These are phyloP conservation scores for Turritopsis dohrnii DNA, from an alignment of 30 jellyfish, hydroid and myxozoan genomes.

Conservation along the genomic window DNA sequence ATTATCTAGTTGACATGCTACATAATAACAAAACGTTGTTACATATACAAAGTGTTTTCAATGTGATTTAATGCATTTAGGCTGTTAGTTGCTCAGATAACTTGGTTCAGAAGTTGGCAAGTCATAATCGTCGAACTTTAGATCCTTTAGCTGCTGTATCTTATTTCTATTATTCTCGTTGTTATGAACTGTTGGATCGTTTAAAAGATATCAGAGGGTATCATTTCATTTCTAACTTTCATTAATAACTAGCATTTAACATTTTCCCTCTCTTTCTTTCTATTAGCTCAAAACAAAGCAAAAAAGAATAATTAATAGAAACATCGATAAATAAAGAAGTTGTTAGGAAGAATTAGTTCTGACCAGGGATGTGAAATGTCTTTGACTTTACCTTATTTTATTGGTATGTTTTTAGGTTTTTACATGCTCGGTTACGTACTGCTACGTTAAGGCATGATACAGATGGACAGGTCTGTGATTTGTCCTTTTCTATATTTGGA, in stretches of 20 bases:
- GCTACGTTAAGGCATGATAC: conserved; percentile 83
- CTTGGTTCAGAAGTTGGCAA: conserved; percentile 49
- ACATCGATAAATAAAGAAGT: no score
- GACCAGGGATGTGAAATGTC: no score
- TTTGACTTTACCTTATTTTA: no score
- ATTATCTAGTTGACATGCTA: no score
- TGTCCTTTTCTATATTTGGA: no score
- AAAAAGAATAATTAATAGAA: no score
- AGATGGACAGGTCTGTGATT: conserved; percentile 85
- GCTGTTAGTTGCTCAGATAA: conserved; percentile 64
- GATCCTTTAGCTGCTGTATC: conserved; percentile 87
- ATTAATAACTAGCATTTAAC: neutral
- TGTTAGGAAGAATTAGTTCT: no score
- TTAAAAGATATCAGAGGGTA: conserved; percentile 56
- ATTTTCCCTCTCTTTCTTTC: no score
- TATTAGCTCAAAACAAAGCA: no score
- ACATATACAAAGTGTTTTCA: neutral
- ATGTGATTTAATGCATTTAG: conserved; percentile 20
- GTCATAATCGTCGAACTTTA: conserved; percentile 83
- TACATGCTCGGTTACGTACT: conserved; percentile 81
- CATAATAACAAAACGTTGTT: no score
- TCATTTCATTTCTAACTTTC: neutral
- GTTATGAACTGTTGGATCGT: conserved; percentile 62
- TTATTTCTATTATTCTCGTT: conserved; percentile 74
- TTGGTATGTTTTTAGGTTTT: conserved; percentile 43